Evolutionary conservation across 2,797 vertebrate genomes (phyloP).

Genomic region (Tadarida brasiliensis): DNA sequence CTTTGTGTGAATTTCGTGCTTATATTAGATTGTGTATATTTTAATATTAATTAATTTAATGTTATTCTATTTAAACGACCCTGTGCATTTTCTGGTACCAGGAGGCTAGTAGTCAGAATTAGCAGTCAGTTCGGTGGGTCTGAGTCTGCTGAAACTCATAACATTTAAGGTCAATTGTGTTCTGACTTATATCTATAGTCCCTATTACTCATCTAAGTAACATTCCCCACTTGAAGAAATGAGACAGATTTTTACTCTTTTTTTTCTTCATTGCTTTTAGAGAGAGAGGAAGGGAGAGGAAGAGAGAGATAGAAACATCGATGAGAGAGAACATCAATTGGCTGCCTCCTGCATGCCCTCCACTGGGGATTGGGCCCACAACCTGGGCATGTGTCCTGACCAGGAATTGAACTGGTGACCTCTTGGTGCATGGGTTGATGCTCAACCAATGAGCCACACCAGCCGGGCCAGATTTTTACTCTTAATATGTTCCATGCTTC

Average conservation of each 20-base stretch:
- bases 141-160: not conserved
- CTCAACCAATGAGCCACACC: too few species aligned
- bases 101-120: not conserved
- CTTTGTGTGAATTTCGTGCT: not conserved
- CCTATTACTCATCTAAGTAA: not conserved
- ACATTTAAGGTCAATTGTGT: not conserved
- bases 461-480: not conserved
- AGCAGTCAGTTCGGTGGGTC: not conserved
- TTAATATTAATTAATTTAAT: not conserved
- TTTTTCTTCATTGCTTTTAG: too few species aligned
- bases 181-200: not conserved
- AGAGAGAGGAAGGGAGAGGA: too few species aligned
- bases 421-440: too few species aligned
- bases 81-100: not conserved
- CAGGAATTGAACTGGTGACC: too few species aligned
- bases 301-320: too few species aligned
- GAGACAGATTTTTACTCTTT: not conserved
- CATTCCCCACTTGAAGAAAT: not conserved
- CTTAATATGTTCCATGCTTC: not conserved
- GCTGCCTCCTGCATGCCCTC: too few species aligned
- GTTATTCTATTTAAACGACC: not conserved
- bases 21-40: not conserved
- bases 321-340: too few species aligned
- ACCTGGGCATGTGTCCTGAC: too few species aligned
- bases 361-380: too few species aligned